phyloP scores from a whole-genome alignment of 2,113 vertebrate species.

The Osmerus eperlanus region DNA sequence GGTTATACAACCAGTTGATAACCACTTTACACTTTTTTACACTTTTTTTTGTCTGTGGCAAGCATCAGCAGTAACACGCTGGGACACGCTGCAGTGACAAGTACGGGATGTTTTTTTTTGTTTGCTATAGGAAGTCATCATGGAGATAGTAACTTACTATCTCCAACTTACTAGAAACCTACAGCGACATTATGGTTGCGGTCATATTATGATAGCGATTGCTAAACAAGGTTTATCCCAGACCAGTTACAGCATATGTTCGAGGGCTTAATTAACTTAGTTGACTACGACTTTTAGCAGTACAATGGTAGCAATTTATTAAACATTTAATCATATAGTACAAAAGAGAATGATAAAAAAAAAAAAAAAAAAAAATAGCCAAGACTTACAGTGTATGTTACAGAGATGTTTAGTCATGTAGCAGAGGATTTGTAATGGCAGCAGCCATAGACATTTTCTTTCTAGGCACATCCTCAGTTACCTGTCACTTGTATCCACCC shows the following conservation, averaged over 20 bases:
- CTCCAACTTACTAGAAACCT: too few relatives aligned
- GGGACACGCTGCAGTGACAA: too few relatives aligned
- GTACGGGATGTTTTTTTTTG: too few relatives aligned
- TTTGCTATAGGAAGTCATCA: background rate
- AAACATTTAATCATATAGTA: conserved; percentile 30
- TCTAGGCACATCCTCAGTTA: background rate
- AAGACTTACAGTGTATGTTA: conserved; percentile 41
- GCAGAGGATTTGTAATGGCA: background rate
- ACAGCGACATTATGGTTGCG: background rate
- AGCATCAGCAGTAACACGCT: too few relatives aligned
- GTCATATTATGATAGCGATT: background rate
- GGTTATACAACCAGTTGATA: too few relatives aligned
- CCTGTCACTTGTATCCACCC: background rate
- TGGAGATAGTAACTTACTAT: background rate
- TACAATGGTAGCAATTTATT: conserved; percentile 42
- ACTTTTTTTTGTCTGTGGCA: too few relatives aligned
- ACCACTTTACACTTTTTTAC: too few relatives aligned
- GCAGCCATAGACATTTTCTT: background rate
- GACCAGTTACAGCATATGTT: background rate
- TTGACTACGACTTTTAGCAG: background rate
- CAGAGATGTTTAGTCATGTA: conserved; percentile 18
- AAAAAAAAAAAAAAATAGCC: conserved; percentile 17
- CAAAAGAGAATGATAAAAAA: conserved; percentile 29
- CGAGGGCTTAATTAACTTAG: background rate
- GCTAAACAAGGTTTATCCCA: background rate